Evolutionary conservation across 2,888 invertebrate species (phyloP).

Genomic region (Andrena flavipes): DNA sequence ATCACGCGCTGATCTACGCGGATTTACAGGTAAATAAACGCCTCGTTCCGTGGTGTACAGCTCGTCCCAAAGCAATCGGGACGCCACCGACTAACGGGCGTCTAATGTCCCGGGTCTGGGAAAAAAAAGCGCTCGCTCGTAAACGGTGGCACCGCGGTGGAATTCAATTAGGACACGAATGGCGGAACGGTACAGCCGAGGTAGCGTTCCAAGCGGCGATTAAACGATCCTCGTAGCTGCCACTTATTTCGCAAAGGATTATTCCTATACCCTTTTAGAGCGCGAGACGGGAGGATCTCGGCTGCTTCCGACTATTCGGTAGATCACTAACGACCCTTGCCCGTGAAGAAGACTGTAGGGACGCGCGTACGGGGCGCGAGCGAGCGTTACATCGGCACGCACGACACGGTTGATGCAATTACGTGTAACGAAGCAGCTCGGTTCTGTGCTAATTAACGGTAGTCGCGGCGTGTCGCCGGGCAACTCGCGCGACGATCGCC

Average conservation of each 20-base stretch:
- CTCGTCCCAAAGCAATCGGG: neutral
- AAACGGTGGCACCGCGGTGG: neutral
- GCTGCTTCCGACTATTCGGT: neutral
- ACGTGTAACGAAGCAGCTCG: slow-evolving; percentile 74
- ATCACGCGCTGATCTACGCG: slow-evolving; percentile 6
- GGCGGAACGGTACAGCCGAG: neutral
- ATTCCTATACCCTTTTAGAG: neutral
- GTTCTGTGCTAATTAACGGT: slow-evolving; percentile 76
- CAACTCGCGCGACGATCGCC: slow-evolving; percentile 41
- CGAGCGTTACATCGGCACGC: slow-evolving; percentile 56
- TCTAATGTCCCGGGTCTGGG: neutral
- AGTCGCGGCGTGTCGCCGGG: slow-evolving; percentile 46
- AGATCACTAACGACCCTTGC: slow-evolving; percentile 6
- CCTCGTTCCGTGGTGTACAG: neutral
- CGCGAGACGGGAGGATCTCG: neutral
- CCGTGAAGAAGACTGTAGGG: slow-evolving; percentile 17
- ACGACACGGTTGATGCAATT: slow-evolving; percentile 68
- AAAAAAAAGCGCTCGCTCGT: neutral
- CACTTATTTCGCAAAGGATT: neutral
- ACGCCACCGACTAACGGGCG: neutral
- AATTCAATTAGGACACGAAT: slow-evolving; percentile 1
- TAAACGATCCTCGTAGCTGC: neutral
- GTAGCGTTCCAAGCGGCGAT: neutral
- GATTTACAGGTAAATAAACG: slow-evolving; percentile 12
- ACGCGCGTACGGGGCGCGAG: slow-evolving; percentile 24